phyloP scores from a whole-genome alignment of 2,888 invertebrate species.

The Philonicus albiceps region DNA sequence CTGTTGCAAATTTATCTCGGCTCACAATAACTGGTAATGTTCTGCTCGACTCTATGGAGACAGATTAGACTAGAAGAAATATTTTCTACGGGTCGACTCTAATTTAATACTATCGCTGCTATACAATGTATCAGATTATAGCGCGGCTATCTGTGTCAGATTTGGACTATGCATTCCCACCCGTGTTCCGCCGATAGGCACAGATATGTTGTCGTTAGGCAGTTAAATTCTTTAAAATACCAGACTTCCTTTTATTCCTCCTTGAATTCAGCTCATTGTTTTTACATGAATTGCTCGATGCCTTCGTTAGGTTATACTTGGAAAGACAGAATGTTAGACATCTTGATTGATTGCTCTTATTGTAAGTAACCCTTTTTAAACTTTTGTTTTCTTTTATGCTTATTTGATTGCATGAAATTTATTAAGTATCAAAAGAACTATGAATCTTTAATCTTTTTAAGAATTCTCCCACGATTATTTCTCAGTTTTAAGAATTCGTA shows the following conservation, averaged over 20 bases:
- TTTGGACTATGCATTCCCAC: neutral
- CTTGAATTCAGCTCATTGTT: neutral
- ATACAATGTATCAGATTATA: neutral
- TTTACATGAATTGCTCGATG: neutral
- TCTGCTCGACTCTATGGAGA: neutral
- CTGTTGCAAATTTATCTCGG: neutral
- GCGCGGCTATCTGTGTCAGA: neutral
- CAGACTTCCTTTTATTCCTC: neutral
- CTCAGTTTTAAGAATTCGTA: neutral
- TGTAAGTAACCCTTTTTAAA: neutral
- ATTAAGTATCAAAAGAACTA: neutral
- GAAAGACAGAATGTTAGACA: neutral
- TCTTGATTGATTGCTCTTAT: neutral
- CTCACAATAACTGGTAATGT: neutral
- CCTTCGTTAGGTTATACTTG: neutral
- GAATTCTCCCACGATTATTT: neutral
- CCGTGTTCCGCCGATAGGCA: neutral
- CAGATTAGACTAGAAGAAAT: neutral
- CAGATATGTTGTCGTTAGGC: neutral
- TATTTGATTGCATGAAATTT: too few relatives aligned
- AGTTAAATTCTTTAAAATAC: neutral
- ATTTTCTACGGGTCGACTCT: neutral
- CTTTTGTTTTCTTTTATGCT: neutral
- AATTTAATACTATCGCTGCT: neutral
- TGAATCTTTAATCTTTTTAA: neutral